Base-by-base conservation (phyloP, 1,140 invertebrate genomes). In the Drosophila pandora region DNA sequence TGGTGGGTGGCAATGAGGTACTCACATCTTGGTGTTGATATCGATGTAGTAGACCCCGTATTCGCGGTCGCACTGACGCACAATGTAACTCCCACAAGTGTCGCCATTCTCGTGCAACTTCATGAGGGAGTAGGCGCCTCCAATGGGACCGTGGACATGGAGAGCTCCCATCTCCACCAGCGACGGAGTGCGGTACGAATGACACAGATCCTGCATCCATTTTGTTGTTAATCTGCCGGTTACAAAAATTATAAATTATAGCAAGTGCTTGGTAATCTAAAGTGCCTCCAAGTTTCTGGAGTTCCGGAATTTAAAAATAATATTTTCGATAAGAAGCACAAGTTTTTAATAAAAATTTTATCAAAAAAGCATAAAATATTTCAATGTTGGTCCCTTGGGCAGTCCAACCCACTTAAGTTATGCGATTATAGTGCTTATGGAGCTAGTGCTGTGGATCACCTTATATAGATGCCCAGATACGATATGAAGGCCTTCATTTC, bases 191-290 rank as follows among this genome's bases (percentile, higher is more conserved):
- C 93, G 91, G 41, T 96, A 93, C 71, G 97, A 95, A 88, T 94
- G 94, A 88, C 96, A 98, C 45, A 98, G 92, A 93, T 98, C 97
- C 87, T 97, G 97, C 25, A 95, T 97, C 97, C 97, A 98, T 92
- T 97, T 97, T 22, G 95, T 94, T 60, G 95, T 95, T 52, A 98
- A 92, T 77, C 97, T 17, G 17, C 17, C 17, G 17, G 17, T 17
- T 0, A 17, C 0, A 17, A 17, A 17, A 17, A 17, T 17, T 17
- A 17, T 17, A 17, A 17, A 17, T 17, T 17, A 17, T 17, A 17
- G 17, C 17, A 17, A 17, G 17, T 17, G 17, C 17, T 17, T 17
- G 17, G 17, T 17, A 17, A 17, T 17, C 17, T 17, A 17, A 17
- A 17, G 17, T 17, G 17, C 17, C 17, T 17, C 17, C 17, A 0